These are phyloP conservation scores for Monochamus saltuarius DNA, from an alignment of 1,140 invertebrate genomes.

Conservation along the genomic window DNA sequence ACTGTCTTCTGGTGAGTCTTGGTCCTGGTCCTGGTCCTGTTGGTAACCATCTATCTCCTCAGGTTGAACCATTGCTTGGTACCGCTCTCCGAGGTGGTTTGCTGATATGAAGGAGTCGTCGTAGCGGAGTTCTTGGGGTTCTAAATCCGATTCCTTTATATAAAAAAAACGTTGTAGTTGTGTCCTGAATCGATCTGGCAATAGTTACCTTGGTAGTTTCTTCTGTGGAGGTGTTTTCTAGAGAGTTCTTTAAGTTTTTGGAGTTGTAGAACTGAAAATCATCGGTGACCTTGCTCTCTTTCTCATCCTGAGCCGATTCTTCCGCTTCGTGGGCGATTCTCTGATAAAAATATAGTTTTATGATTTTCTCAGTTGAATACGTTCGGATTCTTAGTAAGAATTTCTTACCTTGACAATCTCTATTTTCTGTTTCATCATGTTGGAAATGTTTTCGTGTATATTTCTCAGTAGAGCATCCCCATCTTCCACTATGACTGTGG, in stretches of 20 bases:
- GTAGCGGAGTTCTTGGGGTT: conserved; percentile 32
- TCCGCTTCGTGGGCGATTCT: conserved; percentile 81
- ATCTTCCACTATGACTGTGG: conserved; percentile 67
- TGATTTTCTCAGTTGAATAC: too few relatives aligned
- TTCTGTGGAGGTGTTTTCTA: conserved; percentile 12
- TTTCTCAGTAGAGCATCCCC: conserved; percentile 71
- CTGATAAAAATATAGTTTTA: conserved; percentile 48
- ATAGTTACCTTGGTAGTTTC: conserved; percentile 13
- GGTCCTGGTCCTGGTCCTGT: conserved; percentile 33
- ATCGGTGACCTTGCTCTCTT: conserved; percentile 61
- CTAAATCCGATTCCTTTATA: conserved; percentile 1
- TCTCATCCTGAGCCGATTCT: conserved; percentile 65
- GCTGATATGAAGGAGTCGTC: conserved; percentile 34
- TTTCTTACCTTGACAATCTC: conserved; percentile 72
- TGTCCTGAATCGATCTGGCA: background rate
- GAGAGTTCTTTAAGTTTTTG: conserved; percentile 64
- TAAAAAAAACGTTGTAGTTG: conserved; percentile 4
- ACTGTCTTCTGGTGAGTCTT: conserved; percentile 19
- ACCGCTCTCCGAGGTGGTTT: conserved; percentile 26
- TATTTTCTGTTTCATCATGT: conserved; percentile 82
- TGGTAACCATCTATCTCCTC: conserved; percentile 38
- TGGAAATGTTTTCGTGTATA: conserved; percentile 75
- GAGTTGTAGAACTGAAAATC: conserved; percentile 72
- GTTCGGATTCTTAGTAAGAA: too few relatives aligned
- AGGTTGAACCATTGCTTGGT: conserved; percentile 30